Conservation (phyloP, 2,888 invertebrate species). For the Melinaea marsaeus region DNA sequence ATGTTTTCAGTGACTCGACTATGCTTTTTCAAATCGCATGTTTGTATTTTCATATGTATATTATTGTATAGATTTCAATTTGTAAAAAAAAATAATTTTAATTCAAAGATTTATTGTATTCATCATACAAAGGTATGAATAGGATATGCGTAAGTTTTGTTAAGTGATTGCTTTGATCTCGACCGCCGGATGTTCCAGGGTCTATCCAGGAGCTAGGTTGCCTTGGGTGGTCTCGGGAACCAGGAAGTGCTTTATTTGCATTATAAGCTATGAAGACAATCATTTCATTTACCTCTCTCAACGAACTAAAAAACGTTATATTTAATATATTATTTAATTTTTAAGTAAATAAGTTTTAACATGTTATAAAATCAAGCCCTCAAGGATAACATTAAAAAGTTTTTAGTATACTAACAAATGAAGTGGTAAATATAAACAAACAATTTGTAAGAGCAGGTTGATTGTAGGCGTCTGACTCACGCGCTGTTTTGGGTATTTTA, state of each 20-base stretch:
- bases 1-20: too few relatives aligned
- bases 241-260: slow-evolving; percentile 1
- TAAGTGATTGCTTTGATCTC: slow-evolving; percentile 1
- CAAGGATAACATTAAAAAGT: too few relatives aligned
- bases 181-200: slow-evolving; percentile 1
- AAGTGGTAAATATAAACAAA: background rate
- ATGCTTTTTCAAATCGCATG: too few relatives aligned
- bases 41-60: too few relatives aligned
- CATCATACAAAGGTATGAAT: background rate
- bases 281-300: background rate
- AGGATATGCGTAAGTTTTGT: slow-evolving; percentile 1
- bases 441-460: slow-evolving; percentile 11
- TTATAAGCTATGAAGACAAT: background rate
- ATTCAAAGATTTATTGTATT: too few relatives aligned
- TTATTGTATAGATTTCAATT: too few relatives aligned
- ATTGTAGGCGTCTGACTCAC: slow-evolving; percentile 46
- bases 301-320: too few relatives aligned
- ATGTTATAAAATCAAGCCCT: too few relatives aligned
- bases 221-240: background rate
- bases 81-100: too few relatives aligned
- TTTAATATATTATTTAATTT: too few relatives aligned
- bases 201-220: background rate
- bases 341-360: too few relatives aligned
- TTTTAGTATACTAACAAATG: too few relatives aligned
- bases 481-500: slow-evolving; percentile 38